Conservation (phyloP, 2,888 invertebrate species). For the Lasius fuliginosus region DNA sequence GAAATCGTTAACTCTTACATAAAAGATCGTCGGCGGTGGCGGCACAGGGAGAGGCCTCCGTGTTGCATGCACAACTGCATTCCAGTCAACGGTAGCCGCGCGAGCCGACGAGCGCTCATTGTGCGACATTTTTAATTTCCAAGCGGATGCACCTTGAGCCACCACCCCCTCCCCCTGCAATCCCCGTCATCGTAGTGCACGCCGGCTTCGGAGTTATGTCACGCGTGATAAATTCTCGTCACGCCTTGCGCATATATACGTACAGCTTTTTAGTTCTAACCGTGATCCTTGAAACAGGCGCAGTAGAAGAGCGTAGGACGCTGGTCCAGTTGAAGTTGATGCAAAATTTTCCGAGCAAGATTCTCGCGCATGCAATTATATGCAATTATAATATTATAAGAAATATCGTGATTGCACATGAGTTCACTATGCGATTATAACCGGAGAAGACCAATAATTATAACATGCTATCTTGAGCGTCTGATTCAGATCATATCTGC, state of each 20-base stretch:
- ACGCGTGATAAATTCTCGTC: slow-evolving; percentile 78
- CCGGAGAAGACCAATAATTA: not conserved
- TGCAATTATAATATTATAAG: slow-evolving; percentile 12
- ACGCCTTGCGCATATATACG: slow-evolving; percentile 57
- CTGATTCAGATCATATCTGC: slow-evolving; percentile 50
- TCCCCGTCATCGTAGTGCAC: slow-evolving; percentile 41
- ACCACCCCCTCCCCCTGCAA: slow-evolving; percentile 59
- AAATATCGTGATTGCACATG: not conserved
- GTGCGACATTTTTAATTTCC: slow-evolving; percentile 82
- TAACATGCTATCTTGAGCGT: not conserved
- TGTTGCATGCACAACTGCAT: slow-evolving; percentile 64
- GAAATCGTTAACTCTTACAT: slow-evolving; percentile 79
- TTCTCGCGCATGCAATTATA: not conserved
- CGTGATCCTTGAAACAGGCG: slow-evolving; percentile 60
- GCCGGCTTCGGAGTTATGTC: slow-evolving; percentile 78
- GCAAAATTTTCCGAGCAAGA: not conserved
- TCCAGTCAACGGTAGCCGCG: slow-evolving; percentile 72
- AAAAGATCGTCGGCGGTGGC: slow-evolving; percentile 71
- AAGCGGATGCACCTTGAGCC: slow-evolving; percentile 82
- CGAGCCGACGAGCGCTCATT: slow-evolving; percentile 75
- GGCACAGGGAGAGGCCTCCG: slow-evolving; percentile 54
- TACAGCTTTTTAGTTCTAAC: slow-evolving; percentile 63
- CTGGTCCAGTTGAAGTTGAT: not conserved
- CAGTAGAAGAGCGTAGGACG: not conserved
- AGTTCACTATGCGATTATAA: slow-evolving; percentile 8